phyloP scores from a whole-genome alignment of 2,113 vertebrate species.

The Pogonocichla stellata region DNA sequence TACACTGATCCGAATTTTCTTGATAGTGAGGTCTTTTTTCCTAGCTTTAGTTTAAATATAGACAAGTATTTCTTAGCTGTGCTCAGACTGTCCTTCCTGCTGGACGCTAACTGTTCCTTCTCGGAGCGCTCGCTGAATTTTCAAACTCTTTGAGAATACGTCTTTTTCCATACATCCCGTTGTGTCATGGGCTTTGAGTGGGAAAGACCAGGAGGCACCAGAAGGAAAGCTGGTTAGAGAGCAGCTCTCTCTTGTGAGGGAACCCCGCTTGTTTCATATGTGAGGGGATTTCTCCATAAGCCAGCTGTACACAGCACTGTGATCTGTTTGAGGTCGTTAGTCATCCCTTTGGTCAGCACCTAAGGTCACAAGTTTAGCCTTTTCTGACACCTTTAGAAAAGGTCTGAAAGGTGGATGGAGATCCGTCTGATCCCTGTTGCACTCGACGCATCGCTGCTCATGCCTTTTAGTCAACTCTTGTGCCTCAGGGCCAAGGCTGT shows the following conservation, averaged over 20 bases:
- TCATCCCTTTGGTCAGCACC: background rate
- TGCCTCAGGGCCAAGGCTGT: background rate
- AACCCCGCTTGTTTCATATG: accelerated
- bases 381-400: background rate
- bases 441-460: accelerated
- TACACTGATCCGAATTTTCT: background rate
- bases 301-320: accelerated
- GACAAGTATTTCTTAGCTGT: background rate
- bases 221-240: background rate
- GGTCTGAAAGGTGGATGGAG: background rate
- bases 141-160: accelerated
- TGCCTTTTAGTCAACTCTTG: background rate
- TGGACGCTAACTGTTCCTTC: background rate
- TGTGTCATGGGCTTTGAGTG: background rate
- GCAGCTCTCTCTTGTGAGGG: accelerated
- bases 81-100: background rate
- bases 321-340: accelerated
- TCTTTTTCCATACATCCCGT: background rate
- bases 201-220: background rate
- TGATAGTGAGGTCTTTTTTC: background rate
- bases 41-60: background rate
- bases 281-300: accelerated
- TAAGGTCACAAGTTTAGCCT: background rate
- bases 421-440: accelerated
- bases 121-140: background rate